phyloP scores from a whole-genome alignment of 1,140 invertebrate species.

The Orius insidiosus region DNA sequence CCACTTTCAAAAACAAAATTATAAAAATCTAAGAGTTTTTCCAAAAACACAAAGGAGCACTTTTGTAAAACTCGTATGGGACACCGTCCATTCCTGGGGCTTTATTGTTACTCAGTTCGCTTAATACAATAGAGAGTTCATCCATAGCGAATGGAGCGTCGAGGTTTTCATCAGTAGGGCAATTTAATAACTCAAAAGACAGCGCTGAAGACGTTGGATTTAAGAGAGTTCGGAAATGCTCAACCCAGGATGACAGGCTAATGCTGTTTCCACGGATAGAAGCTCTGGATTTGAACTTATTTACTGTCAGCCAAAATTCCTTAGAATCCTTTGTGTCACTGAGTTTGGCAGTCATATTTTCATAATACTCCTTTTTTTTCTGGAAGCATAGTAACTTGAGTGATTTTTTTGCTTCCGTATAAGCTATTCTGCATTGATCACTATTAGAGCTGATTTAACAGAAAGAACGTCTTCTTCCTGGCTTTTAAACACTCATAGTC shows the following conservation, averaged over 20 bases:
- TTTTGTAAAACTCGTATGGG: slow-evolving; percentile 10
- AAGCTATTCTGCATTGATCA: neutral
- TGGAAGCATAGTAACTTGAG: neutral
- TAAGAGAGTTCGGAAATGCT: neutral
- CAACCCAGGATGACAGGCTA: neutral
- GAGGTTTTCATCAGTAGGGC: neutral
- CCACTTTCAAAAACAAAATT: slow-evolving; percentile 3
- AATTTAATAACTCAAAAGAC: neutral
- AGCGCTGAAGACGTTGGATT: neutral
- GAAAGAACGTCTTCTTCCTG: neutral
- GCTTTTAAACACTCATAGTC: slow-evolving; percentile 5
- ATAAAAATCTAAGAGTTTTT: slow-evolving; percentile 4
- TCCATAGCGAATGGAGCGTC: neutral
- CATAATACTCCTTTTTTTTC: neutral
- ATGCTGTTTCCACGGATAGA: neutral
- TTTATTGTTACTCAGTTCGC: slow-evolving; percentile 11
- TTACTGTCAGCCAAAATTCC: slow-evolving; percentile 3
- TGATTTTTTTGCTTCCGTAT: neutral
- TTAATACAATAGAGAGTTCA: neutral
- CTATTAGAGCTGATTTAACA: neutral
- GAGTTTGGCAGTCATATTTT: neutral
- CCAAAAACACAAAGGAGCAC: neutral
- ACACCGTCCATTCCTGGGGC: slow-evolving; percentile 9
- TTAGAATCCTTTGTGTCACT: neutral
- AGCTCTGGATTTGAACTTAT: neutral